Evolutionary conservation across 2,888 invertebrate genomes (phyloP), one percentile per base, ranked within the genome.

Genomic region (Eutolmus rufibarbis): DNA sequence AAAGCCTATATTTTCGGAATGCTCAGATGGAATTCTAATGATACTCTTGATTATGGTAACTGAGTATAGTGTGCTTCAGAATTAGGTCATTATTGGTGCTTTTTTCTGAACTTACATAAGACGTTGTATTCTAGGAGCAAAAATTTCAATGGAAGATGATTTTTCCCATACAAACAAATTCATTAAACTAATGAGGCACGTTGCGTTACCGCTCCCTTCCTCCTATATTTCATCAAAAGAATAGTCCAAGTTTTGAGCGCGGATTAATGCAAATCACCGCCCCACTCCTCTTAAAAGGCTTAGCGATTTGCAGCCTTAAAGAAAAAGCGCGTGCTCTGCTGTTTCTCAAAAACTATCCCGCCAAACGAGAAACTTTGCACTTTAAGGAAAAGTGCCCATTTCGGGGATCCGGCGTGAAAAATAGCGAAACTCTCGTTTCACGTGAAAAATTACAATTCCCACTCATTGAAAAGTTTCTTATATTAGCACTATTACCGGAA

Each of bases 391-490:
- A 66, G 23, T 56, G 16, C 51, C 37, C 23, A 43, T 78, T 28
- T 28, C 14, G 16, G 40, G n/a, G 23, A 51, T 28, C 51, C 23
- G 9, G 23, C n/a, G 51, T 79, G 78, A 79, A 79, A 79, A 79
- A 46, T 51, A 79, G 46, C 51, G 28, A 51, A 46, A 79, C 51
- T 79, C 37, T 76, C 51, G 34, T 37, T 79, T 23, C 16, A 79
- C 5, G 79, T 79, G 79, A 79, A 79, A 78, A 79, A 79, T 28
- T 46, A 28, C 46, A 23, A 31, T 79, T 51, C 5, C 43, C 51
- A 19, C 51, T 79, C 51, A 79, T 79, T 79, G 46, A 79, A 37
- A 79, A 79, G 56, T 79, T 79, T 66, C 66, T 79, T 51, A 78
- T 46, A 79, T 79, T 46, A 51, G 46, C 23, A 51, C 79, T 46